These are phyloP conservation scores for Omphaloscelis lunosa DNA, from an alignment of 2,888 invertebrate genomes.

Conservation along the genomic window DNA sequence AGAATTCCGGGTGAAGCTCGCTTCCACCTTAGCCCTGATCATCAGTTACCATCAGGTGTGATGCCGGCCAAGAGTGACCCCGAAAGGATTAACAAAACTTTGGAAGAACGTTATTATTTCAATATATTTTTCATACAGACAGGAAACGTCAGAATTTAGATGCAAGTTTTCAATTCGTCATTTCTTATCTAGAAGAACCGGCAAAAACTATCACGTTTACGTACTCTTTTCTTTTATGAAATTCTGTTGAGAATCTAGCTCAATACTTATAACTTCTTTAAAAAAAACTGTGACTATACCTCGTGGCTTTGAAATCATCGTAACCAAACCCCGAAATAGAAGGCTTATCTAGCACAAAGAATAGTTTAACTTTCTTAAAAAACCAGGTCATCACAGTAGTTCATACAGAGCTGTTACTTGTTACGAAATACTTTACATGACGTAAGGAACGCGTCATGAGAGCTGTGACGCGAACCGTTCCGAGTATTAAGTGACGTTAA, in stretches of 20 bases:
- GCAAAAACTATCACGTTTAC: background rate
- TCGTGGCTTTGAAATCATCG: background rate
- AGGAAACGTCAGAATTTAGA: too few species aligned
- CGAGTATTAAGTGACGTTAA: conserved; percentile 50
- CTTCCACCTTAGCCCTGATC: too few species aligned
- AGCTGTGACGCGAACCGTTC: conserved; percentile 38
- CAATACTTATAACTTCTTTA: conserved; percentile 6
- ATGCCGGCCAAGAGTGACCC: too few species aligned
- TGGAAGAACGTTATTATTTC: too few species aligned
- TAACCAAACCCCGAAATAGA: conserved; percentile 34
- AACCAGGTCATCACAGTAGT: conserved; percentile 49
- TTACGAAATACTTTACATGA: conserved; percentile 52
- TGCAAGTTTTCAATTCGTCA: too few species aligned
- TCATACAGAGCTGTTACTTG: conserved; percentile 7
- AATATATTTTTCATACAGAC: too few species aligned
- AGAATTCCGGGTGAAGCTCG: too few species aligned
- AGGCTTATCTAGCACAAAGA: conserved; percentile 30
- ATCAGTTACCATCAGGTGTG: too few species aligned
- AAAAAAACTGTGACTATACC: background rate
- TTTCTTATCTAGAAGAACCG: background rate
- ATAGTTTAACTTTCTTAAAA: conserved; percentile 58
- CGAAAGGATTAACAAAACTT: too few species aligned
- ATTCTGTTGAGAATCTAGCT: conserved; percentile 14
- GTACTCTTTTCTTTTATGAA: background rate
- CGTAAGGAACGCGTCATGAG: conserved; percentile 40